Conservation (phyloP, 23 tunicate genomes). For the Phallusia fumigata region DNA sequence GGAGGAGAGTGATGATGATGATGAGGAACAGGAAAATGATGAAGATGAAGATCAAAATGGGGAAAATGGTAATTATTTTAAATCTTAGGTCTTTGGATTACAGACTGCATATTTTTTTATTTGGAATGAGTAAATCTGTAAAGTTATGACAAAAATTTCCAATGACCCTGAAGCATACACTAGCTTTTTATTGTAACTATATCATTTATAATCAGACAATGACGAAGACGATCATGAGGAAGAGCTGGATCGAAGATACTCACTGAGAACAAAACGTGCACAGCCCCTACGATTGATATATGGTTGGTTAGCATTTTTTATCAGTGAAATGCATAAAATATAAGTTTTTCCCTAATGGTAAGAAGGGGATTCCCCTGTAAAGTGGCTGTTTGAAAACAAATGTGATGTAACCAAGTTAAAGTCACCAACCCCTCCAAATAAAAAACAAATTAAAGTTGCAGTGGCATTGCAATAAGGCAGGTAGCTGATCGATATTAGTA, state of each 20-base stretch:
- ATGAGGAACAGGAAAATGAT: constrained; percentile 14
- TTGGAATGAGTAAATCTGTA: neutral
- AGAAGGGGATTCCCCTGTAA: too few relatives aligned
- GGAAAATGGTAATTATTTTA: constrained; percentile 11
- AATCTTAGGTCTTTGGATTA: too few relatives aligned
- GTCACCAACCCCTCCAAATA: neutral
- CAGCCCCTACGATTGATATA: constrained; percentile 54
- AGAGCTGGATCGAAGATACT: constrained; percentile 36
- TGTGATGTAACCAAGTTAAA: neutral
- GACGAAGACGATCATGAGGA: constrained; percentile 37
- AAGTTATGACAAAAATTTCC: too few relatives aligned
- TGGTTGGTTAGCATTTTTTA: constrained; percentile 35
- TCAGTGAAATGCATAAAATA: too few relatives aligned
- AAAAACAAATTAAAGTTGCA: neutral
- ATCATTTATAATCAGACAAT: neutral
- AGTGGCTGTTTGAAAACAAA: neutral
- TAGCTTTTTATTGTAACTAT: too few relatives aligned
- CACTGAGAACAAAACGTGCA: constrained; percentile 59
- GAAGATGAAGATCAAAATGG: constrained; percentile 23
- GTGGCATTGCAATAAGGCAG: neutral
- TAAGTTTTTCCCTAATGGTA: too few relatives aligned
- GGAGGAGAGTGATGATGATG: constrained; percentile 7
- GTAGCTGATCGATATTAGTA: too few relatives aligned
- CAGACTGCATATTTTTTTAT: neutral
- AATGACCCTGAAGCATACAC: too few relatives aligned